A percentile compares a stretch with the other conserved stretches of the same genome.
Evolutionary conservation across 1,140 invertebrate species (phyloP).

Genomic region (Drosophila neocordata): DNA sequence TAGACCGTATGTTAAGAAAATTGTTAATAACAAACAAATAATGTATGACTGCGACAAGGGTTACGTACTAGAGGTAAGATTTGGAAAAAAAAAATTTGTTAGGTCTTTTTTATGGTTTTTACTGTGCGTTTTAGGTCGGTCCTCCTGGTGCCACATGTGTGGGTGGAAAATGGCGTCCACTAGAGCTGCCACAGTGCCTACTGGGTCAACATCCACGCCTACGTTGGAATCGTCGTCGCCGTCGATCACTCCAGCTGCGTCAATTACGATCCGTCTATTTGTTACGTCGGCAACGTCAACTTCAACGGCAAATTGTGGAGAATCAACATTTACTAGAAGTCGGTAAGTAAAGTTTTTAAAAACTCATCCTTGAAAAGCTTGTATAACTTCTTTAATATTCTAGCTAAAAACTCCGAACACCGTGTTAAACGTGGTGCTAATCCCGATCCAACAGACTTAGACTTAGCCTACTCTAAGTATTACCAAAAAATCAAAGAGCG

Average conservation of each 20-base stretch:
- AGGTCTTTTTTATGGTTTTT: neutral
- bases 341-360: neutral
- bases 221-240: slow-evolving; percentile 87
- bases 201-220: slow-evolving; percentile 92
- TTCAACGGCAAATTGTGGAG: slow-evolving; percentile 52
- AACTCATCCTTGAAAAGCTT: neutral
- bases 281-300: slow-evolving; percentile 56
- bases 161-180: slow-evolving; percentile 78
- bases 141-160: slow-evolving; percentile 90
- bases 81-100: too few species aligned
- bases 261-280: slow-evolving; percentile 84
- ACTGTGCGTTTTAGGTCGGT: slow-evolving; percentile 83
- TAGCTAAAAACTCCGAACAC: neutral
- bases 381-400: neutral
- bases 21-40: slow-evolving; percentile 97
- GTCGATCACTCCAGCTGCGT: slow-evolving; percentile 85
- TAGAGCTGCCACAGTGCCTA: slow-evolving; percentile 85
- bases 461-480: slow-evolving; percentile 76
- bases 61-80: slow-evolving; percentile 88
- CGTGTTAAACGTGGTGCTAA: slow-evolving; percentile 51
- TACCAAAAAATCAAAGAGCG: slow-evolving; percentile 75
- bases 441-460: slow-evolving; percentile 50
- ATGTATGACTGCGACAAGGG: slow-evolving; percentile 98
- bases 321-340: slow-evolving; percentile 12
- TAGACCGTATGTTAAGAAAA: slow-evolving; percentile 95